Conservation (phyloP, 1,140 invertebrate genomes). For the Orius insidiosus region DNA sequence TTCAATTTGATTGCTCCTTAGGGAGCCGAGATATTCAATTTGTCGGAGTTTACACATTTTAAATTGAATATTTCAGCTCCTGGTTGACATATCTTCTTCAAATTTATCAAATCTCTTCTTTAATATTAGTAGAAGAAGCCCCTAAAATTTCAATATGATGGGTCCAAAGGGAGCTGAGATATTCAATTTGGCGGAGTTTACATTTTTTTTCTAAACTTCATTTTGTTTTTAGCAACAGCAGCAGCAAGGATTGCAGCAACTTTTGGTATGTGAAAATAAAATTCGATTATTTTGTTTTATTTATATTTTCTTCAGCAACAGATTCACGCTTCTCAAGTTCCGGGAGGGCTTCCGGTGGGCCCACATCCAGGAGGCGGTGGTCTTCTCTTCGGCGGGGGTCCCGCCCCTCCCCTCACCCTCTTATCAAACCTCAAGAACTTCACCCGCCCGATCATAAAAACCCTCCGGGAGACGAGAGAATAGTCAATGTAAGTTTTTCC, state of each 20-base stretch:
- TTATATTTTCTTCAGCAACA: conserved; percentile 23
- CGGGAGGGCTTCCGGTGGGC: conserved; percentile 27
- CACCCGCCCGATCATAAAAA: conserved; percentile 20
- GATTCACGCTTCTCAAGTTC: conserved; percentile 38
- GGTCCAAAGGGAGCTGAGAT: too few relatives aligned
- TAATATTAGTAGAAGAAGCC: too few relatives aligned
- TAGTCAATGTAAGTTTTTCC: conserved; percentile 19
- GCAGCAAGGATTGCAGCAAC: conserved; percentile 23
- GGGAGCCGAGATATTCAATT: too few relatives aligned
- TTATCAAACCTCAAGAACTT: conserved; percentile 13
- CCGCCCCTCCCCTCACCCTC: conserved; percentile 20
- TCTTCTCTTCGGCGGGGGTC: conserved; percentile 20
- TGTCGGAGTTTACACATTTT: too few relatives aligned
- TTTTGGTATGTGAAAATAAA: conserved; percentile 21
- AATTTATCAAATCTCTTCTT: too few relatives aligned
- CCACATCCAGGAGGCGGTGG: conserved; percentile 18
- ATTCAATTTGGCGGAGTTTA: too few relatives aligned
- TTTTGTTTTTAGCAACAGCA: conserved; percentile 22
- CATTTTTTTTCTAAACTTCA: too few relatives aligned
- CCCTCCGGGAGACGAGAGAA: conserved; percentile 20
- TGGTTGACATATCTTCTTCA: too few relatives aligned
- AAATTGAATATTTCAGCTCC: too few relatives aligned
- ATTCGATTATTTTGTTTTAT: conserved; percentile 6
- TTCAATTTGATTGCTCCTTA: not conserved
- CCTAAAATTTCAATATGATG: too few relatives aligned